These are phyloP conservation scores for Himalopsyche tibetana DNA, from an alignment of 2,888 invertebrate genomes.

Conservation along the genomic window DNA sequence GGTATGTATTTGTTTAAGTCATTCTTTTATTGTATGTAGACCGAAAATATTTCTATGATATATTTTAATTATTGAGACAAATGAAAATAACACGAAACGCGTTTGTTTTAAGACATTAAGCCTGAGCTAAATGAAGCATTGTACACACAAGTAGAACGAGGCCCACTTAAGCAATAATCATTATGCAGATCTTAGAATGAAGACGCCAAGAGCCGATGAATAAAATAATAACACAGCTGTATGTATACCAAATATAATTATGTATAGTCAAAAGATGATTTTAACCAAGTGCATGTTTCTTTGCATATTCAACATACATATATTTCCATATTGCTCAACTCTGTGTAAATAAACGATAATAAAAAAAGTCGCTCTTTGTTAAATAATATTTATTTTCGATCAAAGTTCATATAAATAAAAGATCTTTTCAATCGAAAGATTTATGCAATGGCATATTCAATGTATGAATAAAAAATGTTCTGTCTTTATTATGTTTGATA, in stretches of 20 bases:
- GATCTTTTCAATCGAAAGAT: too few species aligned
- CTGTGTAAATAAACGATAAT: too few species aligned
- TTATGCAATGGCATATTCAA: too few species aligned
- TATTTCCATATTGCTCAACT: neutral
- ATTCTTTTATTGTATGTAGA: neutral
- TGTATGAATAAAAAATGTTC: too few species aligned
- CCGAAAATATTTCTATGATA: neutral
- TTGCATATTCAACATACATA: neutral
- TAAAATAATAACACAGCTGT: neutral
- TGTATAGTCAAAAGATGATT: neutral
- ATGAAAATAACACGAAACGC: neutral
- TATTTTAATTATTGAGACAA: neutral
- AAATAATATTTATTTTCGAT: too few species aligned
- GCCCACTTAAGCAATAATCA: neutral
- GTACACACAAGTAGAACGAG: neutral
- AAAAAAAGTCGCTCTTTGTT: too few species aligned
- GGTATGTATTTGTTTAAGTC: too few species aligned
- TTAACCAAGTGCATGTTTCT: neutral
- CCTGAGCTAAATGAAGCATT: neutral
- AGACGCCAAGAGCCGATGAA: neutral
- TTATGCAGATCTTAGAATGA: conserved; percentile 12
- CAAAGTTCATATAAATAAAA: too few species aligned
- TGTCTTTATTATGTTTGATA: too few species aligned
- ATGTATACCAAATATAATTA: neutral
- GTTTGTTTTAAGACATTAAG: neutral